Percentiles rank a stretch among this genome's conserved stretches.
Conservation (phyloP, 2,888 invertebrate species). For the Protonemura montana region DNA sequence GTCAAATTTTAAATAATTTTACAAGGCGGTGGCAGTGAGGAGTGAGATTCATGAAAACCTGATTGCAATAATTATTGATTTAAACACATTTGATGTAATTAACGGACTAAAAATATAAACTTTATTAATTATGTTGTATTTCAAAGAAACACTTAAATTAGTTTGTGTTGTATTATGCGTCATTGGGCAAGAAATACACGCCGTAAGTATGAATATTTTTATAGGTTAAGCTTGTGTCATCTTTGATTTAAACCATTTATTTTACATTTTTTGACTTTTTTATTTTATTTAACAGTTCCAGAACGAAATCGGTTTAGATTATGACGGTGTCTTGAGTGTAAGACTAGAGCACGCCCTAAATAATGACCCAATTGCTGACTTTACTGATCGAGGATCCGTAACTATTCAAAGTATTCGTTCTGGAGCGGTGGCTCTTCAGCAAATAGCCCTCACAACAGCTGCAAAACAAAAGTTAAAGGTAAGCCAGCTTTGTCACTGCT, state of each 20-base stretch:
- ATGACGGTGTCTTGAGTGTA: constrained; percentile 77
- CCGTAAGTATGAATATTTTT: neutral
- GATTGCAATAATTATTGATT: too few relatives aligned
- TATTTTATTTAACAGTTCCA: constrained; percentile 54
- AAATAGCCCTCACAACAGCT: constrained; percentile 65
- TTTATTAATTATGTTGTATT: neutral
- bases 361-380: constrained; percentile 62
- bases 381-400: constrained; percentile 73
- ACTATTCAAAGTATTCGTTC: constrained; percentile 74
- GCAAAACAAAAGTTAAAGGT: constrained; percentile 69
- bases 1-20: too few relatives aligned
- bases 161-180: neutral
- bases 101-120: too few relatives aligned
- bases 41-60: too few relatives aligned
- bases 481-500: constrained; percentile 49
- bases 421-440: constrained; percentile 70
- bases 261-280: constrained; percentile 41
- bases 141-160: neutral
- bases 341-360: constrained; percentile 74
- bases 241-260: neutral
- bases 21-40: too few relatives aligned
- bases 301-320: constrained; percentile 67
- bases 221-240: neutral
- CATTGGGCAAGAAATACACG: neutral
- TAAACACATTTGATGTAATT: too few relatives aligned